These are phyloP conservation scores for Eueides isabella DNA, from an alignment of 1,140 invertebrate genomes.

Conservation along the genomic window DNA sequence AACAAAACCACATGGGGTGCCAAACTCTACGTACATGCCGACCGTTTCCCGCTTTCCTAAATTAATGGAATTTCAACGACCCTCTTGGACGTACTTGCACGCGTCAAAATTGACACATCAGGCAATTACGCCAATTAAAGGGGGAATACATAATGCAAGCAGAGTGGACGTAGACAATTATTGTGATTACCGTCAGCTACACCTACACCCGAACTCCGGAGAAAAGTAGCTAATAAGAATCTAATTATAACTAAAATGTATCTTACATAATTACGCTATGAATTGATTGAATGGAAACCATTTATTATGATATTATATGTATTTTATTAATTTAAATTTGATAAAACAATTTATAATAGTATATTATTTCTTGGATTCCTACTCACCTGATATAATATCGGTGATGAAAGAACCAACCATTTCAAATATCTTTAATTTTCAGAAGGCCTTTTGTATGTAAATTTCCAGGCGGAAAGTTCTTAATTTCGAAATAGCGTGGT, in stretches of 20 bases:
- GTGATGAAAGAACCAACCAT: background rate
- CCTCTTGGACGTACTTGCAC: slow-evolving; percentile 38
- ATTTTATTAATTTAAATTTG: no score
- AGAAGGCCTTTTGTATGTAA: background rate
- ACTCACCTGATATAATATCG: background rate
- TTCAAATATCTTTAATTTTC: slow-evolving; percentile 7
- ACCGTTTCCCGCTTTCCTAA: slow-evolving; percentile 44
- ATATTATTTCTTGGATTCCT: no score
- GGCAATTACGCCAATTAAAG: slow-evolving; percentile 33
- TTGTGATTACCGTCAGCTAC: slow-evolving; percentile 12
- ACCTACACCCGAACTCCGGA: background rate
- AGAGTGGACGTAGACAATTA: slow-evolving; percentile 22
- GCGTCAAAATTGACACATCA: slow-evolving; percentile 34
- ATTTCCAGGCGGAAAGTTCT: slow-evolving; percentile 36
- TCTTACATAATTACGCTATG: no score
- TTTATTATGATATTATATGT: no score
- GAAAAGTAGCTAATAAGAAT: background rate
- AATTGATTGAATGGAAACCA: no score
- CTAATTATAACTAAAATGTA: no score
- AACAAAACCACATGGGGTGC: slow-evolving; percentile 49
- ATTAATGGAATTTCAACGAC: slow-evolving; percentile 60
- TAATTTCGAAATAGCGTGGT: slow-evolving; percentile 69
- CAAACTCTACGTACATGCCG: slow-evolving; percentile 47
- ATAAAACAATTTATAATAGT: no score
- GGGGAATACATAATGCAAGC: slow-evolving; percentile 25